Percentiles rank a stretch among this genome's conserved stretches.
Evolutionary conservation across 2,113 vertebrate species (phyloP).

Genomic region (Phrynosoma platyrhinos): DNA sequence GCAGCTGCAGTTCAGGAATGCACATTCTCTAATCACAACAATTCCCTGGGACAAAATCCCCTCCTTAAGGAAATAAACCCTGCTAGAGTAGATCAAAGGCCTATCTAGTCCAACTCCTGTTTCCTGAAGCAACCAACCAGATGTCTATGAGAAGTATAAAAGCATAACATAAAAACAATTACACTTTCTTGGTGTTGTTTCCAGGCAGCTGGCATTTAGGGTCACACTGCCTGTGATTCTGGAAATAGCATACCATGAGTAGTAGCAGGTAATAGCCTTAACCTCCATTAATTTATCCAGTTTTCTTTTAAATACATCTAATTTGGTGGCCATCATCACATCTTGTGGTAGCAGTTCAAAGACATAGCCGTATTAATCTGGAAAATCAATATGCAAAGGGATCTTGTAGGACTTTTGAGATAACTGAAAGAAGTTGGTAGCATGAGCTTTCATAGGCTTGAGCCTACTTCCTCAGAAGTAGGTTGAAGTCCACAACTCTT

Average conservation of each 20-base stretch:
- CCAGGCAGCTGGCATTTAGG: neutral
- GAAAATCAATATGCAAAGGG: no score
- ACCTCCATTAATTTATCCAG: neutral
- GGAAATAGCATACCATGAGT: neutral
- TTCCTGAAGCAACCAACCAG: neutral
- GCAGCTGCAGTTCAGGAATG: neutral
- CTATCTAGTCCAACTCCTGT: neutral
- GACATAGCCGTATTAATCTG: no score
- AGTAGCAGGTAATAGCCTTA: neutral
- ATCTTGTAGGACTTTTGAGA: no score
- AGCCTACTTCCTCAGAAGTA: no score
- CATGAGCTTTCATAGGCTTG: no score
- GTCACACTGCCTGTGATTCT: neutral
- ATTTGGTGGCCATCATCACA: neutral
- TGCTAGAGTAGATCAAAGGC: neutral
- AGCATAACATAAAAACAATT: neutral
- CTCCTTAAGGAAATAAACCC: neutral
- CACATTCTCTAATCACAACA: neutral
- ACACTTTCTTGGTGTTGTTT: neutral
- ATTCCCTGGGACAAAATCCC: neutral
- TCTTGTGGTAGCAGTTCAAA: neutral
- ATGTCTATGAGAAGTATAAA: neutral
- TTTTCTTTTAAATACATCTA: neutral
- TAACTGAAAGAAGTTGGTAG: no score
- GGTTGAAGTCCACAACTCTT: no score